phyloP scores from a whole-genome alignment of 2,113 vertebrate species.

The Crotalus horridus region DNA sequence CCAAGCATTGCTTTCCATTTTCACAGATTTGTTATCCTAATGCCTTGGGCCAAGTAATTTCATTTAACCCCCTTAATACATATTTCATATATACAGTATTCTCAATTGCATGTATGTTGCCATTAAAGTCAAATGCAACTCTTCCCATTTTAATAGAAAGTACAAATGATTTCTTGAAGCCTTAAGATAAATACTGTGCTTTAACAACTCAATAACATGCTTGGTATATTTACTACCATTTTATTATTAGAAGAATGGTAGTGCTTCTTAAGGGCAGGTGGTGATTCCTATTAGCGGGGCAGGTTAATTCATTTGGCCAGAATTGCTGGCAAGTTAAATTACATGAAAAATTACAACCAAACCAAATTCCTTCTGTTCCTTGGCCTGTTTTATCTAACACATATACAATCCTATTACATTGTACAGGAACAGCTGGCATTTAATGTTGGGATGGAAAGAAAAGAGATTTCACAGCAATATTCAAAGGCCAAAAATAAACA shows the following conservation, averaged over 20 bases:
- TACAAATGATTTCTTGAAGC: background rate
- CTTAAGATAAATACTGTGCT: background rate
- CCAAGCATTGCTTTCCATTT: conserved; percentile 7
- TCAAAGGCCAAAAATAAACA: background rate
- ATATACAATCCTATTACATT: background rate
- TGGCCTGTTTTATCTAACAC: background rate
- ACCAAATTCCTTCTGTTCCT: background rate
- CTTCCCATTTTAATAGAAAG: background rate
- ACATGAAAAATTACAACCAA: background rate
- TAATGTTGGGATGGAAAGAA: background rate
- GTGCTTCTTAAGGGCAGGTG: background rate
- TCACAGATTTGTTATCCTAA: conserved; percentile 13
- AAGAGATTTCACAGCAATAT: background rate
- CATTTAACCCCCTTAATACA: background rate
- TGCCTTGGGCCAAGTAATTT: background rate
- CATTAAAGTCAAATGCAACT: background rate
- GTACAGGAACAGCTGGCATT: background rate
- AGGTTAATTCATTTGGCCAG: background rate
- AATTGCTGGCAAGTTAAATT: background rate
- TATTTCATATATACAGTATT: background rate
- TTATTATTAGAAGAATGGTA: background rate
- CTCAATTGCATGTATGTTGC: background rate
- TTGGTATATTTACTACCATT: background rate
- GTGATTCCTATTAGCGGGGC: background rate
- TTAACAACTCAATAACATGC: background rate